Conservation (phyloP, 2,888 invertebrate species). For the Elgonia sp. region DNA sequence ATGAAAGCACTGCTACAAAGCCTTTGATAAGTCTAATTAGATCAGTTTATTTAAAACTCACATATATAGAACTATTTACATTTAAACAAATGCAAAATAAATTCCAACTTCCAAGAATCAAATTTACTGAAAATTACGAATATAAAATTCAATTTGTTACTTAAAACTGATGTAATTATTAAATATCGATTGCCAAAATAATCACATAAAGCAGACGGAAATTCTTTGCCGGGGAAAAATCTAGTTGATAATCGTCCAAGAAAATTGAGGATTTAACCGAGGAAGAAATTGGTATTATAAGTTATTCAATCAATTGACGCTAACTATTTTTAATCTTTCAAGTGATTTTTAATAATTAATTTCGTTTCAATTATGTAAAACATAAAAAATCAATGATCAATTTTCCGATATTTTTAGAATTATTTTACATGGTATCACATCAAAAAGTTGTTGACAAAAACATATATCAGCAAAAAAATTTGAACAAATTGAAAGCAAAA, state of each 20-base stretch:
- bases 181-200: neutral
- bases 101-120: neutral
- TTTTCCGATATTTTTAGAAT: no score
- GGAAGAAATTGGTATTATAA: neutral
- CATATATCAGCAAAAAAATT: neutral
- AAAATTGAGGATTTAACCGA: conserved; percentile 15
- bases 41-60: conserved; percentile 5
- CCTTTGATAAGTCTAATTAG: no score
- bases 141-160: no score
- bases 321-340: no score
- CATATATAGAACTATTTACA: no score
- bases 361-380: no score
- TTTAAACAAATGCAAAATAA: no score
- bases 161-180: neutral
- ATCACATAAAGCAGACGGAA: neutral
- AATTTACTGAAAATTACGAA: neutral
- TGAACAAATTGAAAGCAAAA: conserved; percentile 19
- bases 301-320: neutral
- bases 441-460: no score
- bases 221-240: conserved; percentile 11
- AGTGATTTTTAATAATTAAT: no score
- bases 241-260: conserved; percentile 41
- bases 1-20: conserved; percentile 2
- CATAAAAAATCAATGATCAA: neutral
- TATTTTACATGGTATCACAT: no score